These are phyloP conservation scores for Campoletis sonorensis DNA, from an alignment of 1,140 invertebrate genomes.

Conservation along the genomic window DNA sequence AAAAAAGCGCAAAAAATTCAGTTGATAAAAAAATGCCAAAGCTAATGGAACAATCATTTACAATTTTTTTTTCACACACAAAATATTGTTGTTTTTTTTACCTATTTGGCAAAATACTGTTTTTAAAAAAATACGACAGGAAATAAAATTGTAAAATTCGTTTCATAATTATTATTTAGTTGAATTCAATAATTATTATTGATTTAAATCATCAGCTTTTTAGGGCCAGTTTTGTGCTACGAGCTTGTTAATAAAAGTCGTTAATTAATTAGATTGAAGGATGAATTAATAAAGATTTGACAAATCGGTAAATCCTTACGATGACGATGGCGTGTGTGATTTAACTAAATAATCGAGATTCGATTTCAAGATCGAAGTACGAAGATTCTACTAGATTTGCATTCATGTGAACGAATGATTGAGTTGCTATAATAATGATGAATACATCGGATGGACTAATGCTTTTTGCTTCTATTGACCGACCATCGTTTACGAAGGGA, in stretches of 20 bases:
- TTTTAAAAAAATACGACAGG: too few relatives aligned
- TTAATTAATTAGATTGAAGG: conserved; percentile 19
- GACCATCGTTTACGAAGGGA: conserved; percentile 51
- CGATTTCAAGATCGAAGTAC: conserved; percentile 13
- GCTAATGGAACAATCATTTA: too few relatives aligned
- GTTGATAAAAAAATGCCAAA: too few relatives aligned
- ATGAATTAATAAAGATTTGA: not conserved
- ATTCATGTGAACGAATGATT: conserved; percentile 21
- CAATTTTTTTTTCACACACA: too few relatives aligned
- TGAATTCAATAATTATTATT: too few relatives aligned
- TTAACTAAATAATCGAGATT: conserved; percentile 11
- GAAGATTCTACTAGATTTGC: not conserved
- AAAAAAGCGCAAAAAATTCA: too few relatives aligned
- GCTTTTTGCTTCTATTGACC: conserved; percentile 11
- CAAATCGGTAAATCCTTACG: not conserved
- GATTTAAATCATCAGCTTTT: not conserved
- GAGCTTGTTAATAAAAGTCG: not conserved
- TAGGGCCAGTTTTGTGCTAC: conserved; percentile 10
- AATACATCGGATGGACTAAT: conserved; percentile 4
- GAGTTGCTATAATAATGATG: conserved; percentile 8
- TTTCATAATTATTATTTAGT: too few relatives aligned
- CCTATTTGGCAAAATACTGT: too few relatives aligned
- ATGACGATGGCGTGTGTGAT: conserved; percentile 31
- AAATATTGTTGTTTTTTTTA: too few relatives aligned
- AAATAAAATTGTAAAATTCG: too few relatives aligned